Evolutionary conservation across 2,888 invertebrate species (phyloP).

Genomic region (Plebejus argus): DNA sequence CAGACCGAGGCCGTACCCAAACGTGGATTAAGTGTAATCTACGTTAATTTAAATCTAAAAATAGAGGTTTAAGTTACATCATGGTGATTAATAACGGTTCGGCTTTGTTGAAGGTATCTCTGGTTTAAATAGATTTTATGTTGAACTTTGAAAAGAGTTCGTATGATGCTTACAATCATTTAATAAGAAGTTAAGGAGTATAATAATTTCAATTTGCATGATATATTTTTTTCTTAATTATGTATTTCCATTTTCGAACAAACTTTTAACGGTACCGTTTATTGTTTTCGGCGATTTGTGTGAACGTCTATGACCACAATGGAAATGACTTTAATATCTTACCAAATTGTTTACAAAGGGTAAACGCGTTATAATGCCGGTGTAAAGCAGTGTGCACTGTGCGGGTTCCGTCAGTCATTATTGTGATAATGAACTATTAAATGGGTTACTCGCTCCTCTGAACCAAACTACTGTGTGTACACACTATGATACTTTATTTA

Average conservation of each 20-base stretch:
- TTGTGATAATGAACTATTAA: slow-evolving; percentile 19
- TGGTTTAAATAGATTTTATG: neutral
- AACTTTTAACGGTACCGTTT: neutral
- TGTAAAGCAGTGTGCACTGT: neutral
- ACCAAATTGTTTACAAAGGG: neutral
- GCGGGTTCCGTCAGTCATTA: neutral
- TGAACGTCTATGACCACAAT: neutral
- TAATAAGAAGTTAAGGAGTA: too few relatives aligned
- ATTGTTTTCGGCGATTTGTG: neutral
- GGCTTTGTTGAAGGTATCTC: neutral
- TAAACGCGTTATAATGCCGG: neutral
- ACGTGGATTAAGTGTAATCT: slow-evolving; percentile 28
- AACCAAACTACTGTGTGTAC: slow-evolving; percentile 4
- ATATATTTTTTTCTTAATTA: neutral
- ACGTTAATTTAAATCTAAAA: slow-evolving; percentile 34
- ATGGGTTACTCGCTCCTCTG: slow-evolving; percentile 17
- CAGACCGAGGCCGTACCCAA: neutral
- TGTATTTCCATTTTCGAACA: neutral
- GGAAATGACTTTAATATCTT: neutral
- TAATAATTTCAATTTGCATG: too few relatives aligned
- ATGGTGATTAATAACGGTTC: neutral
- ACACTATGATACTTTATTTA: slow-evolving; percentile 2
- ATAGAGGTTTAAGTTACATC: neutral
- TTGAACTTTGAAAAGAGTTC: neutral
- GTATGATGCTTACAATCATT: neutral